Evolutionary conservation across 1,140 invertebrate genomes (phyloP), one percentile per base, ranked within the genome.

Genomic region (Cydia fagiglandana): DNA sequence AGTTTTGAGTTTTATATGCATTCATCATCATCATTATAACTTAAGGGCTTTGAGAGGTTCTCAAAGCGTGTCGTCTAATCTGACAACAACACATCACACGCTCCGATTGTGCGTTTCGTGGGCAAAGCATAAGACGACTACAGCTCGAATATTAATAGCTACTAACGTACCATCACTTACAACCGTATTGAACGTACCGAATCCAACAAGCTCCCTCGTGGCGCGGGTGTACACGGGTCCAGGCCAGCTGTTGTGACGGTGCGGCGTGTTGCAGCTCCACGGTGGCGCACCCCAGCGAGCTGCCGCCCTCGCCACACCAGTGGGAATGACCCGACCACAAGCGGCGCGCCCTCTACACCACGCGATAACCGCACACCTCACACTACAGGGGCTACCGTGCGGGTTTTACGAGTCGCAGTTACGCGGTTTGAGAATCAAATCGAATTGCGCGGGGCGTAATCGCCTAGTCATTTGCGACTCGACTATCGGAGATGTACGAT

Each of bases 261-360:
- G 45, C 41, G 45, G 45, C 45, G 4, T 84, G 75, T 96, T 97
- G 83, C 95, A 98, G 98, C 94, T 99, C 98, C 77, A 98, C 98
- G 79, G 98, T 99, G 89, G 98, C 98, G 78, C 98, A 99, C 94
- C 97, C 98, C 68, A 98, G 97, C 75, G 98, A 99, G 94, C 94
- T 99, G 90, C 98, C 98, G 83, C 98, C 98, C 30, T 99, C 98
- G 84, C 98, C 98, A 77, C 98, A 99, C 93, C 97, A 98, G 89
- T 99, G 98, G 98, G 97, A 99, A 95, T 98, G 95, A 95, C 95
- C 93, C 85, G 85, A 85, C 76, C 81, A 83, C 83, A 81, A 81
- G 86, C 85, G 84, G 80, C 86, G 86, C 85, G 84, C 84, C 79
- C 78, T 80, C 64, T 86, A 83, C 83, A 81, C 84, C 78, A 83